phyloP scores from a whole-genome alignment of 30 jellyfish, hydroid and myxozoan species.

The Aurelia sp. region DNA sequence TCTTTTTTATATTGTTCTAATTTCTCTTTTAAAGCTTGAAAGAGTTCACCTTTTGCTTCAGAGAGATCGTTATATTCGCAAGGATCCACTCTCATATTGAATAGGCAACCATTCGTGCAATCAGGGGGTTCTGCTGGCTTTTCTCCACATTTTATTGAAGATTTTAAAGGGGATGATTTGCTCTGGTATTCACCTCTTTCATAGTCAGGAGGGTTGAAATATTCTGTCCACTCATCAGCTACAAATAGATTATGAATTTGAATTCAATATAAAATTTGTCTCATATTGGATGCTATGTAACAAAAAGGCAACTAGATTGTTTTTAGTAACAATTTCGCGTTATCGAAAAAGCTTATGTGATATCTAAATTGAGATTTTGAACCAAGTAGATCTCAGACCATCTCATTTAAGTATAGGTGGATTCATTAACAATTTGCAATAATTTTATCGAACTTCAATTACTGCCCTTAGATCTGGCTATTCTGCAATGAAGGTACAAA shows the following conservation, averaged over 20 bases:
- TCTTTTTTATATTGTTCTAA: slow-evolving; percentile 48
- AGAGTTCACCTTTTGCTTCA: slow-evolving; percentile 9
- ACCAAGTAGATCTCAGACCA: no score
- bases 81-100: slow-evolving; percentile 81
- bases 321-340: no score
- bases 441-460: no score
- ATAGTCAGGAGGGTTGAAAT: slow-evolving; percentile 76
- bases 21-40: slow-evolving; percentile 29
- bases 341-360: no score
- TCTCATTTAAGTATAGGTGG: no score
- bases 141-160: slow-evolving; percentile 49
- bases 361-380: no score
- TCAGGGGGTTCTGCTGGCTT: slow-evolving; percentile 58
- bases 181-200: slow-evolving; percentile 49
- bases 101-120: slow-evolving; percentile 67
- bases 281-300: no score
- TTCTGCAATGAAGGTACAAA: no score
- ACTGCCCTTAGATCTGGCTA: no score
- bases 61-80: slow-evolving; percentile 85
- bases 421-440: no score
- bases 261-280: no score
- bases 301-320: no score
- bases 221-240: slow-evolving; percentile 77
- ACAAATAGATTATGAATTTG: background rate
- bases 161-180: background rate